A percentile compares a stretch with the other conserved stretches of the same genome.
Evolutionary conservation across 2,113 vertebrate species (phyloP).

Genomic region (Strix uralensis): DNA sequence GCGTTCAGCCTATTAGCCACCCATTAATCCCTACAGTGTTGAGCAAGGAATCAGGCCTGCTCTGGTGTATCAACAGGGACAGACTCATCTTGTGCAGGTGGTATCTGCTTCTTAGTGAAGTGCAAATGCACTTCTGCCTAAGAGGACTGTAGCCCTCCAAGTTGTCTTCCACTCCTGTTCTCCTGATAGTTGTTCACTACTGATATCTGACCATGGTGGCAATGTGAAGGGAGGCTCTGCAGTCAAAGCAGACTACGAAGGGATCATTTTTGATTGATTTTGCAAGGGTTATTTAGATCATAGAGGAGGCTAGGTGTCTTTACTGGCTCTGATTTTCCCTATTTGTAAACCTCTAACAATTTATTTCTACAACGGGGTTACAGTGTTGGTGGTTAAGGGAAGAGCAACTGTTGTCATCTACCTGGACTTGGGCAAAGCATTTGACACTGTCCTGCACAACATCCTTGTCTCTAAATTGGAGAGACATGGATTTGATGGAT

Average conservation of each 20-base stretch:
- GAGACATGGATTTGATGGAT: too few relatives aligned
- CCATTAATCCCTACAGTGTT: not conserved
- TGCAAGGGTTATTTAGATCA: not conserved
- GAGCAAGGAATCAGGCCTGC: not conserved
- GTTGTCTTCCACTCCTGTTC: not conserved
- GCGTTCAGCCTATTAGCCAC: not conserved
- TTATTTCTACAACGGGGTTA: not conserved
- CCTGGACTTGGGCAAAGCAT: too few relatives aligned
- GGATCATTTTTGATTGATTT: not conserved
- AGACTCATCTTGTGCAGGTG: not conserved
- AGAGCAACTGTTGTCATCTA: too few relatives aligned
- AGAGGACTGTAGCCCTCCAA: not conserved
- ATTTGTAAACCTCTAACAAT: not conserved
- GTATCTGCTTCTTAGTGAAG: not conserved
- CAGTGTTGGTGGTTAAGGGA: too few relatives aligned
- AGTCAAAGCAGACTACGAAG: not conserved
- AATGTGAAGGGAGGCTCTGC: not conserved
- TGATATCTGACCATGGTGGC: not conserved
- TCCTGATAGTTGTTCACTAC: not conserved
- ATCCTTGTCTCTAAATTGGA: too few relatives aligned
- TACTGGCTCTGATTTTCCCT: not conserved
- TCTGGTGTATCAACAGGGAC: not conserved
- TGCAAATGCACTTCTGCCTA: not conserved
- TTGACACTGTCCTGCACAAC: too few relatives aligned
- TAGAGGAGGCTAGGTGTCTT: not conserved